A percentile compares a stretch with the other conserved stretches of the same genome.
Evolutionary conservation across 2,888 invertebrate species (phyloP).

Genomic region (Oxyteleia sp.): DNA sequence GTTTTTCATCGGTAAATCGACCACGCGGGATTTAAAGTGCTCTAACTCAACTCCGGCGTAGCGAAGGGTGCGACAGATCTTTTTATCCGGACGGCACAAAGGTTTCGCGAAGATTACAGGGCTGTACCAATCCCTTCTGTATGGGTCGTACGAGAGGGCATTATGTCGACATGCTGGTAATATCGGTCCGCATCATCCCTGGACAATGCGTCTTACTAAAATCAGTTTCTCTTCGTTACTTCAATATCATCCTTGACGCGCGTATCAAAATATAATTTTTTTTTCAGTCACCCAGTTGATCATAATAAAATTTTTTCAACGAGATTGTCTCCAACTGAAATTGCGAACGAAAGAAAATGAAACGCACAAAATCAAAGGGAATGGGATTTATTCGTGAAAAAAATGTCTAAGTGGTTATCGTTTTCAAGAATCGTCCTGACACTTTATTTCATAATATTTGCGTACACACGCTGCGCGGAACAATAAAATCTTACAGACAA

Average conservation of each 20-base stretch:
- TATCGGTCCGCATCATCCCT: constrained; percentile 82
- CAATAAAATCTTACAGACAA: constrained; percentile 55
- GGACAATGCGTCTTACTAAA: constrained; percentile 80
- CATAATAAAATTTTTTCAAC: no score
- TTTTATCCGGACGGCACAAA: constrained; percentile 85
- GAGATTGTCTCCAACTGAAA: no score
- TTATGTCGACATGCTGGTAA: constrained; percentile 82
- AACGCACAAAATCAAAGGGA: no score
- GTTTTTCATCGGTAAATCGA: constrained; percentile 57
- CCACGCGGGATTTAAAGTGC: constrained; percentile 75
- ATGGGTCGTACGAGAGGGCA: constrained; percentile 82
- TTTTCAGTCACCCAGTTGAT: no score
- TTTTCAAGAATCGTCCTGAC: no score
- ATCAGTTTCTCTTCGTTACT: constrained; percentile 75
- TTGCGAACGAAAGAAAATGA: no score
- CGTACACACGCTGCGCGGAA: constrained; percentile 59
- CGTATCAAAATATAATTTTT: no score
- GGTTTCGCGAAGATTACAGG: constrained; percentile 85
- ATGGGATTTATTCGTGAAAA: no score
- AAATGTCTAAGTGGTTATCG: no score
- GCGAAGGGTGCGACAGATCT: constrained; percentile 80
- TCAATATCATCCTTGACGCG: constrained; percentile 71
- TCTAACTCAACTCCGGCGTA: constrained; percentile 66
- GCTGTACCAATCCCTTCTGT: constrained; percentile 83
- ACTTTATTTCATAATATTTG: no score